These are phyloP conservation scores for Glaucopsyche alexis DNA, from an alignment of 2,888 invertebrate genomes.

Conservation along the genomic window DNA sequence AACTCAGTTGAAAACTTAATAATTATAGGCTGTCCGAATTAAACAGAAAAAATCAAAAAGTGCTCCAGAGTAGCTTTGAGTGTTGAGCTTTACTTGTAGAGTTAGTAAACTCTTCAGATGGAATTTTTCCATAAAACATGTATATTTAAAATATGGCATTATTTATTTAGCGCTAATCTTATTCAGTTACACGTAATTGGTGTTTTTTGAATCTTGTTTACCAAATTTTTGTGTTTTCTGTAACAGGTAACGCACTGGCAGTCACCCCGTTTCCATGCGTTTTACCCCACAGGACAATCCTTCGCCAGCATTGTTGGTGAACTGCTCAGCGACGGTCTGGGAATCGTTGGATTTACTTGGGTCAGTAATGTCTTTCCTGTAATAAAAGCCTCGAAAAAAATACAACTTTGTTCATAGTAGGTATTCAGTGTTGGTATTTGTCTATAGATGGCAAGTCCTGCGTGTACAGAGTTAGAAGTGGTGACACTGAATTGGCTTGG, in stretches of 20 bases:
- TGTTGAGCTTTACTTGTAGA: neutral
- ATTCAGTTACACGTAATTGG: neutral
- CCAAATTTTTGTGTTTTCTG: slow-evolving; percentile 43
- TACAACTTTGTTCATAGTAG: neutral
- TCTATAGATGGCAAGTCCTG: slow-evolving; percentile 87
- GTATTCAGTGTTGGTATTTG: neutral
- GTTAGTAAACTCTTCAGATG: neutral
- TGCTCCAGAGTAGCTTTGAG: neutral
- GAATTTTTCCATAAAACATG: neutral
- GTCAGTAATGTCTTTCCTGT: slow-evolving; percentile 70
- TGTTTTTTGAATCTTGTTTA: too few relatives aligned
- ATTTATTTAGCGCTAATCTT: neutral
- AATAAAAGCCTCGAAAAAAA: neutral
- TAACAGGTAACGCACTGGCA: slow-evolving; percentile 93
- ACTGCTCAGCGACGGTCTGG: slow-evolving; percentile 89
- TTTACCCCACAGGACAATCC: slow-evolving; percentile 91
- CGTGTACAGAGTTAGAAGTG: slow-evolving; percentile 95
- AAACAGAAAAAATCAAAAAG: too few relatives aligned
- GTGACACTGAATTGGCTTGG: slow-evolving; percentile 96
- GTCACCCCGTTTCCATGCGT: slow-evolving; percentile 96
- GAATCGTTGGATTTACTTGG: slow-evolving; percentile 95
- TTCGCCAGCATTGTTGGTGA: slow-evolving; percentile 92
- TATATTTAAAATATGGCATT: neutral
- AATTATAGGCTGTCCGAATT: too few relatives aligned
- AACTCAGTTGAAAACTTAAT: too few relatives aligned